Conservation (phyloP, 2,888 invertebrate genomes). For the Resseliella maxima region DNA sequence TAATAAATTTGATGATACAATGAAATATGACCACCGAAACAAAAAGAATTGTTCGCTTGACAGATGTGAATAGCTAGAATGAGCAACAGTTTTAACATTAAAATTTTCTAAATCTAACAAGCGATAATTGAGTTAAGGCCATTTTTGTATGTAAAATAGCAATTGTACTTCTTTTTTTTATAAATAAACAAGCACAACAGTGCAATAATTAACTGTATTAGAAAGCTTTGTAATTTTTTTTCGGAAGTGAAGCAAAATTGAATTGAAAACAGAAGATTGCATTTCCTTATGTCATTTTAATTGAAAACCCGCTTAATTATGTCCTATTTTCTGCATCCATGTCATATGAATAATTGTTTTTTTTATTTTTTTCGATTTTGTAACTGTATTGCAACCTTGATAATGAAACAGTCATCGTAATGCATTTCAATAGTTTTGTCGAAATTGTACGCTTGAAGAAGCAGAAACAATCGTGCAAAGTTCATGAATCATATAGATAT, state of each 20-base stretch:
- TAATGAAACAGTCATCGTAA: constrained; percentile 16
- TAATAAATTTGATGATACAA: not conserved
- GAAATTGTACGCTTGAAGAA: not conserved
- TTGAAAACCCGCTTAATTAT: constrained; percentile 5
- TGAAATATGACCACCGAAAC: not conserved
- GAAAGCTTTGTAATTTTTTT: constrained; percentile 6
- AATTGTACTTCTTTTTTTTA: not conserved
- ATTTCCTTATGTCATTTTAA: constrained; percentile 18
- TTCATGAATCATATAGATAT: not conserved
- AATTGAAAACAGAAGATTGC: not conserved
- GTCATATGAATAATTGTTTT: not conserved
- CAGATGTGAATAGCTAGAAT: not conserved
- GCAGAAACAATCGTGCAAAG: not conserved
- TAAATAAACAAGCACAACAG: not conserved
- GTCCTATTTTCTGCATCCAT: constrained; percentile 2
- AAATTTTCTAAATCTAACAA: not conserved
- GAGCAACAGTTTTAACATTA: not conserved
- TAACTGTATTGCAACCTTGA: constrained; percentile 30
- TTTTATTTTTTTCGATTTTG: no score
- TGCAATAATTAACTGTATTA: constrained; percentile 39
- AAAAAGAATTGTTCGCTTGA: not conserved
- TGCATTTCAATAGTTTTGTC: constrained; percentile 9
- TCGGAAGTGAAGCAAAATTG: not conserved
- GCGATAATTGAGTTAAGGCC: constrained; percentile 10
- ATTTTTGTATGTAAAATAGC: constrained; percentile 51